Conservation (phyloP, 2,888 invertebrate species). For the Heliconius aoede region DNA sequence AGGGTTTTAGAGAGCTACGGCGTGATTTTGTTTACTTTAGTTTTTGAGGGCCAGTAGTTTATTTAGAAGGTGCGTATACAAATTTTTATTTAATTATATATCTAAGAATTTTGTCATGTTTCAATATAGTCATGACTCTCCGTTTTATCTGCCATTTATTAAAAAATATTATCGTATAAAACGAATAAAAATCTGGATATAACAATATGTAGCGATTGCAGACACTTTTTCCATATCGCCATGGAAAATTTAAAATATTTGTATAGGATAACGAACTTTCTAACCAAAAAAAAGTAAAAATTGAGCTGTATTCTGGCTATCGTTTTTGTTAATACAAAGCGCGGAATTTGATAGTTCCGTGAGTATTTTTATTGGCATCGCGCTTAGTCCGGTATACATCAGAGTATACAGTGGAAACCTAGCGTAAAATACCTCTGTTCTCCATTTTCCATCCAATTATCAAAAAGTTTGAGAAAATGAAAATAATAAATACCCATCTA, state of each 20-base stretch:
- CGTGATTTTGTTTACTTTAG: slow-evolving; percentile 14
- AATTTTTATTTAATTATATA: background rate
- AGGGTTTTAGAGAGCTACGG: slow-evolving; percentile 38
- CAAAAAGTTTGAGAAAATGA: background rate
- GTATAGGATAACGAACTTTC: background rate
- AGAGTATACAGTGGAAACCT: too few relatives aligned
- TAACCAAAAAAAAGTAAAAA: background rate
- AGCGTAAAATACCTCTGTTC: too few relatives aligned
- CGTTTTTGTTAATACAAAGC: background rate
- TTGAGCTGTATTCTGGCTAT: background rate
- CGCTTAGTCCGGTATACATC: too few relatives aligned
- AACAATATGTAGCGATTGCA: background rate
- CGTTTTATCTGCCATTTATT: too few relatives aligned
- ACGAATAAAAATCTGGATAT: background rate
- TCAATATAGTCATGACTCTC: too few relatives aligned
- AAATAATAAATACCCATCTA: background rate
- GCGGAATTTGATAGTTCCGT: background rate
- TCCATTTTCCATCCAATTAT: too few relatives aligned
- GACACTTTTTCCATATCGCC: background rate
- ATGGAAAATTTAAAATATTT: background rate
- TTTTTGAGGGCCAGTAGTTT: background rate
- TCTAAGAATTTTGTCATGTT: too few relatives aligned
- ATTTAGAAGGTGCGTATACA: background rate
- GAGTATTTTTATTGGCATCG: too few relatives aligned
- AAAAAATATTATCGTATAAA: too few relatives aligned